Evolutionary conservation across 2,888 invertebrate genomes (phyloP), one percentile per base, ranked within the genome.

Genomic region (Leistus spinibarbis): DNA sequence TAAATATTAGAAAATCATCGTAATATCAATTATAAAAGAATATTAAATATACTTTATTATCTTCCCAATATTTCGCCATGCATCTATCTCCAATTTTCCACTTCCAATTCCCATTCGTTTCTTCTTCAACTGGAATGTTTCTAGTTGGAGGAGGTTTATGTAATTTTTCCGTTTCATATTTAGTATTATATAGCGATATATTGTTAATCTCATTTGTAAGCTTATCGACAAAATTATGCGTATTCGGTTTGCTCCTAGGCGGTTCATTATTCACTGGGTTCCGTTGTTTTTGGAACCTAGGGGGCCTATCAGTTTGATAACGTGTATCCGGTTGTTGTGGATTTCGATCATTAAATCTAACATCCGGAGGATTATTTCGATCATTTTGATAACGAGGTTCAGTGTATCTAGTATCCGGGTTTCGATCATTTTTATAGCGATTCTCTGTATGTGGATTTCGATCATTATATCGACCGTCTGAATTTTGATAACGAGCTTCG

Each of bases 61-160:
- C 96, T 84, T 96, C 96, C 96, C 96, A 96, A 86, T 97, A 97
- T 82, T 95, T 94, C 5, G 96, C 96, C 85, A 95, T 88, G 82
- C 95, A 95, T 76, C 92, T 90, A 83, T 96, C 95, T 10, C 95
- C 95, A 67, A 91, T 86, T 82, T 91, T 92, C 94, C 94, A 95
- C 79, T 88, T 88, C 84, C 86, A 85, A n/a, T 56, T 40, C n/a
- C 70, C 76, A 27, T 53, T 70, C 20, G 22, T 19, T 22, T 69
- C 63, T 57, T 70, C 60, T 17, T 20, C 24, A 9, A 71, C 70
- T 64, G 76, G 71, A 20, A 62, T 76, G 63, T 73, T 71, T 23
- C 75, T 72, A 20, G n/a, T 17, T 24, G 16, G 54, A 54, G 68
- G 24, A 67, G 23, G 60, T 62, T 63, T 76, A 64, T 69, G 27